Percentiles rank a stretch among this genome's conserved stretches.
phyloP scores from a whole-genome alignment of 2,888 invertebrate genomes.

The Erebia aethiops region DNA sequence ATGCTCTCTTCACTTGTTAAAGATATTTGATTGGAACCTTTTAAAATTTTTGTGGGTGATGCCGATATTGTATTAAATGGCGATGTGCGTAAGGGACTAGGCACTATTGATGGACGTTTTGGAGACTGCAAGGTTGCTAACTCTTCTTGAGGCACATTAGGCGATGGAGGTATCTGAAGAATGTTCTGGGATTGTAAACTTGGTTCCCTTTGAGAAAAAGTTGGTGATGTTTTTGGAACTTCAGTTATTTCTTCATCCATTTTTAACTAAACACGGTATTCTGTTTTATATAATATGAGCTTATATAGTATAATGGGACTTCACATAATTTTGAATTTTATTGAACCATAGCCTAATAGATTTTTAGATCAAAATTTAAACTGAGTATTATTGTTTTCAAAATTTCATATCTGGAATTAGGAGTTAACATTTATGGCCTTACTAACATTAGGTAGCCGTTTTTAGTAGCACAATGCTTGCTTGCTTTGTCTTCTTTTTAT shows the following conservation, averaged over 20 bases:
- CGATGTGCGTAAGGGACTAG: constrained; percentile 20
- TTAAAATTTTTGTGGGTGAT: constrained; percentile 26
- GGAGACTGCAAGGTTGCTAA: constrained; percentile 11
- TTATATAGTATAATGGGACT: constrained; percentile 17
- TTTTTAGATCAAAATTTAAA: constrained; percentile 35
- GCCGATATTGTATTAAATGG: constrained; percentile 16
- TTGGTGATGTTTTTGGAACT: constrained; percentile 29
- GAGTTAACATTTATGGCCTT: too few species aligned
- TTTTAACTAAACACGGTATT: constrained; percentile 5
- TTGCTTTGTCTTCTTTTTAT: too few species aligned
- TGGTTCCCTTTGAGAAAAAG: constrained; percentile 31
- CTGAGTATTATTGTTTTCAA: not conserved
- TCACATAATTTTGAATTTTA: constrained; percentile 39
- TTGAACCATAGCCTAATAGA: constrained; percentile 57
- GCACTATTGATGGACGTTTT: constrained; percentile 17
- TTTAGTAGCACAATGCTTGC: too few species aligned
- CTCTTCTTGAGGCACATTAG: constrained; percentile 14
- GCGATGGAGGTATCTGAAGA: constrained; percentile 10
- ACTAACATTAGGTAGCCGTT: too few species aligned
- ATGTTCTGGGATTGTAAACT: constrained; percentile 39
- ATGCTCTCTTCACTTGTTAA: constrained; percentile 30
- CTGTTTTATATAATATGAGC: constrained; percentile 21
- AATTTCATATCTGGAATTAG: constrained; percentile 4
- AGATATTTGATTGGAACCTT: constrained; percentile 31
- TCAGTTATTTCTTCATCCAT: constrained; percentile 43